Evolutionary conservation across 2,888 invertebrate species (phyloP), one percentile per base, ranked within the genome.

Genomic region (Pristionchus exspectatus): DNA sequence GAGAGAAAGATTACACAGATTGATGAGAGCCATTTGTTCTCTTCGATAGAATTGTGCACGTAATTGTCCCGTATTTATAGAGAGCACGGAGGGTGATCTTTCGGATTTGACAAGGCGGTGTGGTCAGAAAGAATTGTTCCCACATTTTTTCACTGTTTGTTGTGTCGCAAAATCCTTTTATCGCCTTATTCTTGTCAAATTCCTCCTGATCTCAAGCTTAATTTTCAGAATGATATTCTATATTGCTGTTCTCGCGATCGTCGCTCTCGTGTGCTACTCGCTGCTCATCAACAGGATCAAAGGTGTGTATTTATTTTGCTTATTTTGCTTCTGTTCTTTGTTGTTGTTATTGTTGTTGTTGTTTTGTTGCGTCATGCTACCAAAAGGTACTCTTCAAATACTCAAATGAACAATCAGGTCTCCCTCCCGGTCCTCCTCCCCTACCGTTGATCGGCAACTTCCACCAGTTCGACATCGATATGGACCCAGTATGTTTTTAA

Each of bases 401-500:
- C 9, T 14, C 1, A 21, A 14, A n/a, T 12, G 2, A 21, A 69
- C 30, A 14, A 33, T 33, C 2, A 87, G 87, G 87, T 44, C 69
- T 87, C 5, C 87, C 87, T 7, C 87, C 87, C n/a, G 87, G 87
- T n/a, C 87, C 87, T 24, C 87, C 87, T 69, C 87, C 87, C 24
- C 87, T 87, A 2, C 87, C 87, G 0, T 9, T 87, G 16, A 38
- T 87, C 30, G 87, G 87, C 5, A 87, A 87, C 54, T 27, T 87
- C 10, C 69, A 50, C 18, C 66, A 44, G 21, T 50, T 87, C 66
- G 87, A 87, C 7, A 44, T 24, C 18, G 87, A 69, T 16, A n/a
- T 87, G n/a, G 87, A 87, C 50, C 38, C 66, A 12, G 87, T 86
- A 38, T 16, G 5, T 16, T 18, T 77, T 18, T 16, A 4, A 33